Conservation (phyloP, 2,113 vertebrate genomes). For the Sinocyclocheilus rhinocerous region DNA sequence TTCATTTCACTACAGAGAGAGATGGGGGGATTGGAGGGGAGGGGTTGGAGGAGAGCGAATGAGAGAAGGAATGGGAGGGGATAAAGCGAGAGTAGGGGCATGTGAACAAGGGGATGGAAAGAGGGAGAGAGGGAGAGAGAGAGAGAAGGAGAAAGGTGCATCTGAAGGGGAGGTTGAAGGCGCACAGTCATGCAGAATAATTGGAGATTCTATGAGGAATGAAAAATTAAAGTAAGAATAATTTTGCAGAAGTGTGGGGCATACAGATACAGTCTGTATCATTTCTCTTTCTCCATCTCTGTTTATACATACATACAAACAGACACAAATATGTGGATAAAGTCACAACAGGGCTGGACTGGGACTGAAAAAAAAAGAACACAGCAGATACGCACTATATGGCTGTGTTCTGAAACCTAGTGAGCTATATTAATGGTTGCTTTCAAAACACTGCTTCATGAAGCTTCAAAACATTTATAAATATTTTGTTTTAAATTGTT, state of each 20-base stretch:
- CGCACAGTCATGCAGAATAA: slow-evolving; percentile 46
- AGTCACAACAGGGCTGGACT: not conserved
- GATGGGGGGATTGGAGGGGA: slow-evolving; percentile 37
- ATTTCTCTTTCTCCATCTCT: not conserved
- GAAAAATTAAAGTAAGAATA: slow-evolving; percentile 27
- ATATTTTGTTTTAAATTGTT: too few relatives aligned
- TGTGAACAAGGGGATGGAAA: not conserved
- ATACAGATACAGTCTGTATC: not conserved
- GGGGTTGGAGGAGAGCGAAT: slow-evolving; percentile 2
- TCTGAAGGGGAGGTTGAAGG: slow-evolving; percentile 32
- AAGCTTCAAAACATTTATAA: too few relatives aligned
- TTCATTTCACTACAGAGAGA: slow-evolving; percentile 89
- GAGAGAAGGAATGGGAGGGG: slow-evolving; percentile 24
- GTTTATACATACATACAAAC: slow-evolving; percentile 12
- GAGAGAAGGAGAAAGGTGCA: not conserved
- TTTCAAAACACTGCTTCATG: too few relatives aligned
- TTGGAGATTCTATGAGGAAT: slow-evolving; percentile 25
- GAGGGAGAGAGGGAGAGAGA: not conserved
- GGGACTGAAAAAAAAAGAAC: not conserved
- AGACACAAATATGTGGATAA: too few relatives aligned
- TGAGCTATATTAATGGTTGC: not conserved
- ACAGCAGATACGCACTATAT: not conserved
- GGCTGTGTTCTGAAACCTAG: not conserved
- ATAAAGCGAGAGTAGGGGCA: slow-evolving; percentile 37
- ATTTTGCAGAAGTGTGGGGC: slow-evolving; percentile 5